phyloP scores from a whole-genome alignment of 2,797 vertebrate species.

The Xerus rutilus region DNA sequence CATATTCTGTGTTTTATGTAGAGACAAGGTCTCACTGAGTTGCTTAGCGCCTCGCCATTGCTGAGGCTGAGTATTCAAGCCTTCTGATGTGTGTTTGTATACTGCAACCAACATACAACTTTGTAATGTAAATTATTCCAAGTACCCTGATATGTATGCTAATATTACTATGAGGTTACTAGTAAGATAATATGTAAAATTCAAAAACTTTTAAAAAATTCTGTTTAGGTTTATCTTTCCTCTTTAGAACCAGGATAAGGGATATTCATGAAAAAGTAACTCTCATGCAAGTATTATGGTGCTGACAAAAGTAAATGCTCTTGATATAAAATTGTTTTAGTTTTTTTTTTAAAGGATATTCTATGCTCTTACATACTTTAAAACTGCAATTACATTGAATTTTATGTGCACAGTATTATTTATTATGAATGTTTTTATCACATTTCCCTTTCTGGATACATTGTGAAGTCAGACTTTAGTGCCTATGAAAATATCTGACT shows the following conservation, averaged over 20 bases:
- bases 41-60: no score
- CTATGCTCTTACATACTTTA: neutral
- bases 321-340: neutral
- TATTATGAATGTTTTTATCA: neutral
- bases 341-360: neutral
- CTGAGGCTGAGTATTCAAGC: neutral
- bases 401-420: neutral
- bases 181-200: neutral
- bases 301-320: neutral
- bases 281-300: neutral
- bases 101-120: neutral
- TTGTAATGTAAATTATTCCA: neutral
- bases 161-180: neutral
- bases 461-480: neutral
- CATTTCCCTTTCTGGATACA: neutral
- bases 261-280: slow-evolving; percentile 13
- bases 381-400: neutral
- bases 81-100: neutral
- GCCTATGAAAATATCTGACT: neutral
- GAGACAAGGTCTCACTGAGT: no score
- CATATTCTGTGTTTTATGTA: no score
- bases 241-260: neutral
- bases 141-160: neutral
- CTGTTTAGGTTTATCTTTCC: neutral
- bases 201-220: neutral